Conservation (phyloP, 1,140 invertebrate species). For the Atta cephalotes region DNA sequence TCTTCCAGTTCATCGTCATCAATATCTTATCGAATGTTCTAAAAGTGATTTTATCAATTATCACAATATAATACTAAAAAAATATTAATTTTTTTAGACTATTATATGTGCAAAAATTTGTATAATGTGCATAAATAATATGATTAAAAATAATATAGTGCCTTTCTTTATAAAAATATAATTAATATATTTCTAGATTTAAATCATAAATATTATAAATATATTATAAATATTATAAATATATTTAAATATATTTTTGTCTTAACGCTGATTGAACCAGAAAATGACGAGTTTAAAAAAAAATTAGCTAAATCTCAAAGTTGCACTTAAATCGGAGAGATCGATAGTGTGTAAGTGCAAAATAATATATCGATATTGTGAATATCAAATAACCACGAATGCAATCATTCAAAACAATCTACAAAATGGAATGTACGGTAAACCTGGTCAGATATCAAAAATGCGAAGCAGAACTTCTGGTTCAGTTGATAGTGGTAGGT, state of each 20-base stretch:
- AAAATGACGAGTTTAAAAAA: background rate
- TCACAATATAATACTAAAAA: background rate
- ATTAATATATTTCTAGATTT: background rate
- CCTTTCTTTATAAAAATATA: background rate
- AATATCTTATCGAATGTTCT: slow-evolving; percentile 17
- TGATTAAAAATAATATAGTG: background rate
- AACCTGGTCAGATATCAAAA: slow-evolving; percentile 6
- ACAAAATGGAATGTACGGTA: background rate
- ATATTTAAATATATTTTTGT: no score
- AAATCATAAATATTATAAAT: background rate
- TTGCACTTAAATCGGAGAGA: background rate
- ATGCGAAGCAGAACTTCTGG: background rate
- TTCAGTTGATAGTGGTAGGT: background rate
- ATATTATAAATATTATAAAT: no score
- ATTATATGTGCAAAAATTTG: background rate
- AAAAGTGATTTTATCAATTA: background rate
- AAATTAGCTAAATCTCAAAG: background rate
- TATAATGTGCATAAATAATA: background rate
- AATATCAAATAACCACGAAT: background rate
- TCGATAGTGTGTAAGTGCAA: background rate
- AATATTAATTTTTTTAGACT: background rate
- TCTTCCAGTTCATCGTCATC: slow-evolving; percentile 12
- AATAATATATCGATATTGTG: background rate
- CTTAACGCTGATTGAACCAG: slow-evolving; percentile 28
- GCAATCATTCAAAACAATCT: background rate